A percentile compares a stretch with the other conserved stretches of the same genome.
Evolutionary conservation across 2,797 vertebrate species (phyloP).

Genomic region (Alectoris magna): DNA sequence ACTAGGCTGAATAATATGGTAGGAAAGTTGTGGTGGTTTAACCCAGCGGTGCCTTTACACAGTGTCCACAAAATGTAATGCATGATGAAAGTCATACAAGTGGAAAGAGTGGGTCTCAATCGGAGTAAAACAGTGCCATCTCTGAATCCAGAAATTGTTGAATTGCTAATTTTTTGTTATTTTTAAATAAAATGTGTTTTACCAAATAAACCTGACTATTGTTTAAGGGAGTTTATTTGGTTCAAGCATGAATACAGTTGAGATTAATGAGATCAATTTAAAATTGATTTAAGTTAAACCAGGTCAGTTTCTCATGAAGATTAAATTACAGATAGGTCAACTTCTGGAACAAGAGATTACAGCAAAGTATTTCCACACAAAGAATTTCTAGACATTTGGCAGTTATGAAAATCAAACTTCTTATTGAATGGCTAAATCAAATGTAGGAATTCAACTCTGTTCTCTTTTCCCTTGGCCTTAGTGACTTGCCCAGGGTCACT

Average conservation of each 20-base stretch:
- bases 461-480: not conserved
- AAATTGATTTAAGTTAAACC: not conserved
- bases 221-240: not conserved
- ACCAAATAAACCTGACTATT: not conserved
- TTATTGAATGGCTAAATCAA: not conserved
- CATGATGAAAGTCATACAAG: not conserved
- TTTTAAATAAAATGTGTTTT: not conserved
- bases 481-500: slow-evolving; percentile 12
- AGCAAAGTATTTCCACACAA: not conserved
- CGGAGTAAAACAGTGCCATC: not conserved
- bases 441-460: not conserved
- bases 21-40: not conserved
- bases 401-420: not conserved
- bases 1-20: not conserved
- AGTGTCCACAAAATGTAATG: not conserved
- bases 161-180: not conserved
- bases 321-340: not conserved
- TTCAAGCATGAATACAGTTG: not conserved
- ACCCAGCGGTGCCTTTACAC: too few relatives aligned
- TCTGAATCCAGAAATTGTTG: not conserved
- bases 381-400: not conserved
- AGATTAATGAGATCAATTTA: not conserved
- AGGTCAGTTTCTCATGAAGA: not conserved
- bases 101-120: not conserved
- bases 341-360: not conserved